phyloP scores from a whole-genome alignment of 2,888 invertebrate genomes.

The Lithophane leautieri region DNA sequence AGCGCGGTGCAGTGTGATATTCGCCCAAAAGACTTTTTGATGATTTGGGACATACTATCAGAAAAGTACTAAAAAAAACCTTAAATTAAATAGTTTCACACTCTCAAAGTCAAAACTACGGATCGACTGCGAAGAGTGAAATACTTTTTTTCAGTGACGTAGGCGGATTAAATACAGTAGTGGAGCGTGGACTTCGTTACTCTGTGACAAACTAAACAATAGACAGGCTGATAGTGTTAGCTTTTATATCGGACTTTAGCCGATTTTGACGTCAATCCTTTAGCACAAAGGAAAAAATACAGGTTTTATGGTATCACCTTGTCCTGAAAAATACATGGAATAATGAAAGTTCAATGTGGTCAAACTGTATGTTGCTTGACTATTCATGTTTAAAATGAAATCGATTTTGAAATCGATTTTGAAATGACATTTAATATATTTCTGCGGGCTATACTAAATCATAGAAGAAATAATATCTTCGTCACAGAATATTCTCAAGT shows the following conservation, averaged over 20 bases:
- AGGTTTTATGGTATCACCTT: background rate
- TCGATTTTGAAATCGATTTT: conserved; percentile 4
- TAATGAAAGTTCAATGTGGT: background rate
- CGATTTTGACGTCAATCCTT: conserved; percentile 2
- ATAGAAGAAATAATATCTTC: conserved; percentile 1
- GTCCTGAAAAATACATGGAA: background rate
- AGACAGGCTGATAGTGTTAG: background rate
- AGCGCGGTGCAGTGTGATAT: no score
- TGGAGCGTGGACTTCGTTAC: conserved; percentile 15
- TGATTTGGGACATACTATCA: no score
- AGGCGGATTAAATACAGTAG: conserved; percentile 22
- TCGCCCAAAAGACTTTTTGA: no score
- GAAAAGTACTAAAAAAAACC: no score
- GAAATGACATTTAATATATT: background rate
- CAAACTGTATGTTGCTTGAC: background rate
- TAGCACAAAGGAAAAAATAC: background rate
- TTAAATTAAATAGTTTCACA: background rate
- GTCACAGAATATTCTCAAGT: conserved; percentile 2
- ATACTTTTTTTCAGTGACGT: background rate
- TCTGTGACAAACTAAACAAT: conserved; percentile 30
- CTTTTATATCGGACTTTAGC: conserved; percentile 22
- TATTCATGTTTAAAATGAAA: background rate
- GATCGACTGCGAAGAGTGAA: background rate
- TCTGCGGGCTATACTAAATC: background rate
- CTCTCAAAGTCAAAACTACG: background rate